Conservation (phyloP, 2,113 vertebrate genomes). For the Chlamydotis undulata region DNA sequence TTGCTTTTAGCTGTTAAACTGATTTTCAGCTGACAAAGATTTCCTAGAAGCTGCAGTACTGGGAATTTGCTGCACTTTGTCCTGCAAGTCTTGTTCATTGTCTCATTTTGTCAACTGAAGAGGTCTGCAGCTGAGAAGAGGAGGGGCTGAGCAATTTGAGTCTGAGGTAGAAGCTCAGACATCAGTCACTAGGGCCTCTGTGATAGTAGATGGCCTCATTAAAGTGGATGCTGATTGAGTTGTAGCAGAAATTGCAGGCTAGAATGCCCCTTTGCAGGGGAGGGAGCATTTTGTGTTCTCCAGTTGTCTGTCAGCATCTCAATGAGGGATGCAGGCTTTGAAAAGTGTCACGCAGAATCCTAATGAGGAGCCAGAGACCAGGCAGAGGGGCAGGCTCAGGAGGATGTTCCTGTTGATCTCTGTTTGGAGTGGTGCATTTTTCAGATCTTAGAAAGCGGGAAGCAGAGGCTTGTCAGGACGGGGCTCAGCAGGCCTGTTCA, state of each 20-base stretch:
- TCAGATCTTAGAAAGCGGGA: not conserved
- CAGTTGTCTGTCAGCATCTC: slow-evolving; percentile 24
- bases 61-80: not conserved
- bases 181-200: not conserved
- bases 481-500: not conserved
- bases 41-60: not conserved
- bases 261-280: not conserved
- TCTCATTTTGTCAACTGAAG: not conserved
- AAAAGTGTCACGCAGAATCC: slow-evolving; percentile 9
- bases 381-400: not conserved
- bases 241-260: not conserved
- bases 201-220: not conserved
- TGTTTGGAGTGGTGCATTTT: not conserved
- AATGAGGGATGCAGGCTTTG: slow-evolving; percentile 33
- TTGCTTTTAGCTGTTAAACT: not conserved
- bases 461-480: not conserved
- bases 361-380: slow-evolving; percentile 10
- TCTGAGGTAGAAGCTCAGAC: not conserved
- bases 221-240: slow-evolving; percentile 18
- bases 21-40: not conserved
- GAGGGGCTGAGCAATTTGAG: not conserved
- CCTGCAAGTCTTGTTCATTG: not conserved
- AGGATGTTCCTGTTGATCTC: not conserved
- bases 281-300: not conserved
- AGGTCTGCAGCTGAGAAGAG: slow-evolving; percentile 7